Evolutionary conservation across 2,113 vertebrate genomes (phyloP).

Genomic region (Carlito syrichta): DNA sequence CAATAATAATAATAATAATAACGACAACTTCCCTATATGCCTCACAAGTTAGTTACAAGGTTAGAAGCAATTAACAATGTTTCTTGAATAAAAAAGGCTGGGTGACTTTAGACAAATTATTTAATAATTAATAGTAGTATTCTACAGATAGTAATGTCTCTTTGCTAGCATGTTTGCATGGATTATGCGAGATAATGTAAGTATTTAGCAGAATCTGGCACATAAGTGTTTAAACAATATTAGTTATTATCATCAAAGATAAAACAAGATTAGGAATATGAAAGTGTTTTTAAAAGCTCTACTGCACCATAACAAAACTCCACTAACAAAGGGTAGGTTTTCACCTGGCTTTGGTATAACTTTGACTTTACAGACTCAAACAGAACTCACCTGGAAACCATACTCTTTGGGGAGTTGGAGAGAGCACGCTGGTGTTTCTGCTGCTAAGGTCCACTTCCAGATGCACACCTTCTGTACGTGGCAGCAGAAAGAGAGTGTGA

Average conservation of each 20-base stretch:
- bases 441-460: conserved; percentile 91
- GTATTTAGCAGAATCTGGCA: not conserved
- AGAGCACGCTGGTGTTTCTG: conserved; percentile 80
- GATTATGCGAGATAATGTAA: not conserved
- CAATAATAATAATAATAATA: not conserved
- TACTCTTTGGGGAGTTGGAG: conserved; percentile 81
- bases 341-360: not conserved
- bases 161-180: not conserved
- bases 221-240: not conserved
- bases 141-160: not conserved
- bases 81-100: not conserved
- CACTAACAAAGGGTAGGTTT: not conserved
- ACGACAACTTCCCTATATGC: not conserved
- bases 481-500: not conserved
- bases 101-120: not conserved
- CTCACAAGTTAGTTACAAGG: not conserved
- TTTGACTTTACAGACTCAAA: accelerated
- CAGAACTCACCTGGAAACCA: conserved; percentile 86
- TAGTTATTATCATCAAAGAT: not conserved
- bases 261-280: not conserved
- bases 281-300: not conserved
- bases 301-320: not conserved
- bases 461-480: conserved; percentile 86
- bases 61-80: not conserved
- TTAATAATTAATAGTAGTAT: not conserved